Percentiles rank a stretch among this genome's conserved stretches.
Evolutionary conservation across 2,888 invertebrate species (phyloP).

Genomic region (Cabera pusaria): DNA sequence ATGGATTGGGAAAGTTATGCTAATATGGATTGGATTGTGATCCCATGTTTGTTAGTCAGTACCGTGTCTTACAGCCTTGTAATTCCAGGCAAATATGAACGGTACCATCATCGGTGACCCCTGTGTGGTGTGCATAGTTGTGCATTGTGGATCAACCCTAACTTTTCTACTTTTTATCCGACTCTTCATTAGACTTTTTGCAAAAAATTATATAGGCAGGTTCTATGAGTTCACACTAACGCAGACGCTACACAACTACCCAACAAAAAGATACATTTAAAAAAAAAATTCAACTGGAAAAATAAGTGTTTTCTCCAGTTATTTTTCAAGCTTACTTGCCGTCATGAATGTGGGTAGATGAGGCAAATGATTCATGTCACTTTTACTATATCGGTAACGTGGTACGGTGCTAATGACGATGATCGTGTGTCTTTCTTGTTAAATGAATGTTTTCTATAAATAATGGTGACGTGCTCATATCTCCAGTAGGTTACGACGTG

Average conservation of each 20-base stretch:
- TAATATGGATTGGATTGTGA: too few relatives aligned
- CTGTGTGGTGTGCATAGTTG: too few relatives aligned
- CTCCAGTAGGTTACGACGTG: constrained; percentile 17
- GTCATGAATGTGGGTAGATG: constrained; percentile 40
- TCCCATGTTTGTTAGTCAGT: too few relatives aligned
- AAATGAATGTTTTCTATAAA: constrained; percentile 32
- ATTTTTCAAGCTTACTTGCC: constrained; percentile 36
- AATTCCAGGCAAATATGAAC: too few relatives aligned
- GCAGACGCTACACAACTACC: constrained; percentile 16
- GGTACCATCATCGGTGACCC: too few relatives aligned
- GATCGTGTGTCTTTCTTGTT: constrained; percentile 38
- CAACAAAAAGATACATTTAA: constrained; percentile 22
- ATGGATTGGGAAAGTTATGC: too few relatives aligned
- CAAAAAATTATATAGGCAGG: too few relatives aligned
- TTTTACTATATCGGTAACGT: constrained; percentile 41
- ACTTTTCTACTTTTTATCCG: too few relatives aligned
- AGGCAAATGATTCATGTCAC: constrained; percentile 42
- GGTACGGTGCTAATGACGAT: constrained; percentile 33
- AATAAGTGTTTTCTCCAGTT: constrained; percentile 35
- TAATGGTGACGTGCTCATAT: constrained; percentile 27
- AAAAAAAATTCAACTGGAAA: constrained; percentile 24
- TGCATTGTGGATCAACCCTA: too few relatives aligned
- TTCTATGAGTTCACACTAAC: too few relatives aligned
- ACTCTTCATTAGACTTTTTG: too few relatives aligned
- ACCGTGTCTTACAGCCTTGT: too few relatives aligned